A percentile compares a stretch with the other conserved stretches of the same genome.
Conservation (phyloP, 2,888 invertebrate species). For the Tetragnatha montana region DNA sequence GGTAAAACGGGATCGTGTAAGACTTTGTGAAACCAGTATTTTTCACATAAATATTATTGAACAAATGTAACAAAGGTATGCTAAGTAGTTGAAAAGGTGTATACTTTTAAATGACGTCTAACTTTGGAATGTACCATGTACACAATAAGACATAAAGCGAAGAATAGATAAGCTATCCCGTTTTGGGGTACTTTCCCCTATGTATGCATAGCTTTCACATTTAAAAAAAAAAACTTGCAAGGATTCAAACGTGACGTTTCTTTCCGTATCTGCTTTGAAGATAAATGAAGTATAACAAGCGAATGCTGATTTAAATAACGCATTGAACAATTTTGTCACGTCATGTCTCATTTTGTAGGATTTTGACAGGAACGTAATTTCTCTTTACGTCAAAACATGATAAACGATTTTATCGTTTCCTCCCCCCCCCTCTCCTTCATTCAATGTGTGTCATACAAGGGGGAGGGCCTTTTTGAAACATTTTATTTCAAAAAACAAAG, state of each 20-base stretch:
- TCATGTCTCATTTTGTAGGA: slow-evolving; percentile 46
- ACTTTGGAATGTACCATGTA: too few relatives aligned
- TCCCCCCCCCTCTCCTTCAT: slow-evolving; percentile 11
- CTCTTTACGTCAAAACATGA: slow-evolving; percentile 47
- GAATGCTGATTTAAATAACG: slow-evolving; percentile 35
- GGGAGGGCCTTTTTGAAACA: background rate
- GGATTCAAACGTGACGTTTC: background rate
- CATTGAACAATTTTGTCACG: slow-evolving; percentile 40
- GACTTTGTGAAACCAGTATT: too few relatives aligned
- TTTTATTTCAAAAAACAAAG: slow-evolving; percentile 42
- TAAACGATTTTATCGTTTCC: slow-evolving; percentile 67
- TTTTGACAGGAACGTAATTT: slow-evolving; percentile 60
- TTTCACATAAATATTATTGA: too few relatives aligned
- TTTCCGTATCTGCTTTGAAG: background rate
- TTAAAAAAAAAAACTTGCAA: background rate
- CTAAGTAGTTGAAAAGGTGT: too few relatives aligned
- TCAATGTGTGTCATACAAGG: slow-evolving; percentile 20
- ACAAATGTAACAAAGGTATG: too few relatives aligned
- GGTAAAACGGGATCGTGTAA: too few relatives aligned
- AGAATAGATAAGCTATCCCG: too few relatives aligned
- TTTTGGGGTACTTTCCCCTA: too few relatives aligned
- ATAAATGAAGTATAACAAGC: background rate
- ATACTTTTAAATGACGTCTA: too few relatives aligned
- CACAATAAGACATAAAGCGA: too few relatives aligned
- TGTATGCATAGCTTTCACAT: too few relatives aligned